phyloP scores from a whole-genome alignment of 64 coral and sea anemone species.

The Acropora yongei region DNA sequence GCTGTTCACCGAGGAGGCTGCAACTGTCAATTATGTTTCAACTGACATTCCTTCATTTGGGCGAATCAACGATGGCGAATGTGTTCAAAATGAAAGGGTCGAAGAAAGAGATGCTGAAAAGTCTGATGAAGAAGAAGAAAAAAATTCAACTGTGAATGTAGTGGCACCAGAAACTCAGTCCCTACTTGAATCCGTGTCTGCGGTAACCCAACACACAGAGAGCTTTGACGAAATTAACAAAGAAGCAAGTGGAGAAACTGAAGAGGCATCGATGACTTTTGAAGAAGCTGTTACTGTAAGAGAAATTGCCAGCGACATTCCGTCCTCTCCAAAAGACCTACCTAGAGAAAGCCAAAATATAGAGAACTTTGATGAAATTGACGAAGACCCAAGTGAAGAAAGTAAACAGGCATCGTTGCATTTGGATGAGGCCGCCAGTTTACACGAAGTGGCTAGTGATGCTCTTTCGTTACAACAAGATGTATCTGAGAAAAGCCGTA shows the following conservation, averaged over 20 bases:
- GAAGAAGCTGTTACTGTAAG: background rate
- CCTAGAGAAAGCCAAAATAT: background rate
- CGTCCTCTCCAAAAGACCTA: constrained; percentile 18
- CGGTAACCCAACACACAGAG: background rate
- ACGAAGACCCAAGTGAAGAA: background rate
- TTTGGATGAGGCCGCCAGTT: background rate
- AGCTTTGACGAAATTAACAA: background rate
- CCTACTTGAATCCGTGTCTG: background rate
- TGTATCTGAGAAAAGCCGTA: background rate
- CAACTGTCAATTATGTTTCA: background rate
- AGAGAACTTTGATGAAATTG: background rate
- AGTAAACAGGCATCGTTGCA: background rate
- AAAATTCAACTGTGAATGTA: background rate
- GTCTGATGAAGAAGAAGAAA: background rate
- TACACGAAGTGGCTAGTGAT: background rate
- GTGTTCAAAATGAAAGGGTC: background rate
- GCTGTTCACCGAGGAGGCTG: background rate
- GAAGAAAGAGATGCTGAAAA: background rate
- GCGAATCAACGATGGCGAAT: background rate
- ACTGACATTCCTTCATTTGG: background rate
- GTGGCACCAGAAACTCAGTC: background rate
- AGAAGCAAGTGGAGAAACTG: constrained; percentile 1
- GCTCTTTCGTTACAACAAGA: background rate
- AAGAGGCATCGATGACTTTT: background rate
- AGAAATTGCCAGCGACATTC: background rate